Base-by-base conservation (phyloP, 1,140 invertebrate genomes). In the Hyles euphorbiae region DNA sequence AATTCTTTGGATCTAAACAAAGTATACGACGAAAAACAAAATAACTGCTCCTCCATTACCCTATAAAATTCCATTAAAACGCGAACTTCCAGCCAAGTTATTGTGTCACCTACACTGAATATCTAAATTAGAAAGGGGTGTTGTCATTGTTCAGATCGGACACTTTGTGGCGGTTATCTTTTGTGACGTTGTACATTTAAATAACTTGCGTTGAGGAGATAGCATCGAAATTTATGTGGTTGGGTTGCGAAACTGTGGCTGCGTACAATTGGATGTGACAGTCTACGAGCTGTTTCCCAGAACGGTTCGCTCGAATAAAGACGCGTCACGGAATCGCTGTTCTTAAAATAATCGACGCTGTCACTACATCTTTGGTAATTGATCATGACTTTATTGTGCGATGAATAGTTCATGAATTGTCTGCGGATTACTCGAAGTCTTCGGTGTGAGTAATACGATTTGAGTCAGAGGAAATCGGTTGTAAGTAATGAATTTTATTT, bases 191-290 rank as follows among this genome's bases (percentile, higher is more conserved):
- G 63, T 63, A 70, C 63, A 70, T 68, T 70, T 67, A 70, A 73
- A 73, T 65, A 68, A 68, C 55, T 70, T 61, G 60, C 50, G 60
- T 61, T 63, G 56, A 47, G 53, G 60, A 61, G 70, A 73, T 73
- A 70, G 56, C 65, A 70, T 70, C 65, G 61, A 63, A 66, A 73
- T 73, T 70, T 73, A 73, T 73, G 68, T 63, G 68, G 63, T 60
- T 58, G 70, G 70, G 70, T 65, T 61, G 62, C 61, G 67, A 59
- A 65, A 65, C 66, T 54, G 66, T 67, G 60, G 61, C 60, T 49
- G 66, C 57, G 66, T 59, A 72, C 63, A 72, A 72, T 72, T 72
- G 64, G 58, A 65, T 69, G 67, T 72, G 70, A 72, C 70, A 72
- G 65, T 54, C 67, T 56, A 60, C 65, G 58, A 36, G 45, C 48